phyloP scores from a whole-genome alignment of 2,797 vertebrate species.

The Chiloscyllium punctatum region DNA sequence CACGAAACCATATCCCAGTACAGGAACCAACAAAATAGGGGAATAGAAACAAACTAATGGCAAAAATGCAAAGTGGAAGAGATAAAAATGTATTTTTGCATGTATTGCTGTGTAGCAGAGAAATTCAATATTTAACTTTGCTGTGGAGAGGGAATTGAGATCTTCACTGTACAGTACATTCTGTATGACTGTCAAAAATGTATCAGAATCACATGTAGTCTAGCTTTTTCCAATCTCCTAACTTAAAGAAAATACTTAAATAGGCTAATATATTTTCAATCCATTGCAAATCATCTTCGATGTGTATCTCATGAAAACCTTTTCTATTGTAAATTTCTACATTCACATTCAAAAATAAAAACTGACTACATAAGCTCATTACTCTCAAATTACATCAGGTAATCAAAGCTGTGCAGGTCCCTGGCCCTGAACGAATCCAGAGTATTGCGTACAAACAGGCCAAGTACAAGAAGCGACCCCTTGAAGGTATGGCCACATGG shows the following conservation, averaged over 20 bases:
- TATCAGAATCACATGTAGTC: neutral
- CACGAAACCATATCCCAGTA: neutral
- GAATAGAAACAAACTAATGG: conserved; percentile 7
- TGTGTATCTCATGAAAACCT: neutral
- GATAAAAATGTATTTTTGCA: neutral
- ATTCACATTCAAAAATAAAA: neutral
- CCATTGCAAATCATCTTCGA: neutral
- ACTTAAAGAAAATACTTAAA: neutral
- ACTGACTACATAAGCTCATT: neutral
- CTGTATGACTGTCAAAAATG: neutral
- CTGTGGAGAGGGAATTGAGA: neutral
- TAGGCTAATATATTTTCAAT: neutral
- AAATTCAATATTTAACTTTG: neutral
- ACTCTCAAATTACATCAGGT: neutral
- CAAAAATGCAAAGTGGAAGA: neutral
- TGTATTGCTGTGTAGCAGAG: neutral
- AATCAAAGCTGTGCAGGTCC: too few relatives aligned
- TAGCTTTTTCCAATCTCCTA: neutral
- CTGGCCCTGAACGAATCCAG: too few relatives aligned
- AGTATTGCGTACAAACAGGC: too few relatives aligned
- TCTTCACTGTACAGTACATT: neutral
- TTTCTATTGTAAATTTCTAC: neutral
- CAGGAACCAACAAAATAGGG: neutral
- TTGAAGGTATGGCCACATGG: too few relatives aligned
- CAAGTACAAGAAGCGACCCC: too few relatives aligned